These are phyloP conservation scores for Drosophila phalerata DNA, from an alignment of 2,888 invertebrate genomes.

Conservation along the genomic window DNA sequence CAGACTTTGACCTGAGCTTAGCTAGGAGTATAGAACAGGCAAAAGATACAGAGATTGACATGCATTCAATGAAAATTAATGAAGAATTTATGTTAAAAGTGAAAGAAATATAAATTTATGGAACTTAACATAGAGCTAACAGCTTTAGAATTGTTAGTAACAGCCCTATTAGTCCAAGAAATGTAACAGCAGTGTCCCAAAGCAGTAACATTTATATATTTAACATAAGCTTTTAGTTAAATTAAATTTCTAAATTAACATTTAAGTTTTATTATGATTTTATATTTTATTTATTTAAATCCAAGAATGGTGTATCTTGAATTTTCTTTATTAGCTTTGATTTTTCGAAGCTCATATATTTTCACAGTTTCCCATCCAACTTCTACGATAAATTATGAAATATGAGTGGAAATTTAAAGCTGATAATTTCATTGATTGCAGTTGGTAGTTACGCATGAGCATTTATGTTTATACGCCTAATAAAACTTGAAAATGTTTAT, in stretches of 20 bases:
- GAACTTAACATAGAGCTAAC: background rate
- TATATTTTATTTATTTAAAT: no score
- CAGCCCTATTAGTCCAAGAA: background rate
- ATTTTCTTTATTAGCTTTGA: no score
- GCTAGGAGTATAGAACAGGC: background rate
- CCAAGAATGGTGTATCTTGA: no score
- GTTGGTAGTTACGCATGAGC: slow-evolving; percentile 21
- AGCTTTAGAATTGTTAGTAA: background rate
- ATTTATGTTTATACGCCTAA: slow-evolving; percentile 35
- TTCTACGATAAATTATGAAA: slow-evolving; percentile 7
- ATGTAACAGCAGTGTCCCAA: no score
- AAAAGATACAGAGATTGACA: background rate
- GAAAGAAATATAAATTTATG: background rate
- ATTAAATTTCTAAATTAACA: no score
- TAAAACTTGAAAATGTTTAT: slow-evolving; percentile 37
- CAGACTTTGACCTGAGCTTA: slow-evolving; percentile 6
- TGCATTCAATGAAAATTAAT: background rate
- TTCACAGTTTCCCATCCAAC: slow-evolving; percentile 1
- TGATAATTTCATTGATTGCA: slow-evolving; percentile 25
- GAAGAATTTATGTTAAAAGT: background rate
- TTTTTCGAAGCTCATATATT: background rate
- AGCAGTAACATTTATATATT: background rate
- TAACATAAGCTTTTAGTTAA: background rate
- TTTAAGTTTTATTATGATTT: no score
- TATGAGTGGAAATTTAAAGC: slow-evolving; percentile 5